Conservation (phyloP, 2,888 invertebrate genomes). For the Sminthurides aquaticus region DNA sequence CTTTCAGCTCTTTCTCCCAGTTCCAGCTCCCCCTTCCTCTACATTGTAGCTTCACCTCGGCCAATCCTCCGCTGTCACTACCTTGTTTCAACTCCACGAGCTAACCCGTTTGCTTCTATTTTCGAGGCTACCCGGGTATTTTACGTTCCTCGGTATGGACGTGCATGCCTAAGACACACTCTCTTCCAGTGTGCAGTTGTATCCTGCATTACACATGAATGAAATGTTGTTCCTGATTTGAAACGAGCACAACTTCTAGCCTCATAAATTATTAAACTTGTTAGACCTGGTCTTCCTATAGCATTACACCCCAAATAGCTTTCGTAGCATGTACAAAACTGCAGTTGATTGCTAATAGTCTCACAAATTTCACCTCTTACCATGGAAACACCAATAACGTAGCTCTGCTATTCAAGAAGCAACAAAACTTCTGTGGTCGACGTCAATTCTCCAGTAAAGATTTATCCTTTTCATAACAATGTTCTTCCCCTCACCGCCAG, state of each 20-base stretch:
- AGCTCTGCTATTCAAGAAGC: no score
- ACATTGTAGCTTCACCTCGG: no score
- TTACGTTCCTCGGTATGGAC: no score
- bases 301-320: no score
- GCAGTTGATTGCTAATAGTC: conserved; percentile 18
- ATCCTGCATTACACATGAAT: background rate
- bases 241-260: background rate
- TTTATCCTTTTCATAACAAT: conserved; percentile 30
- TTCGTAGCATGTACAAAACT: background rate
- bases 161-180: no score
- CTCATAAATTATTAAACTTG: background rate
- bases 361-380: conserved; percentile 34
- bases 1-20: no score
- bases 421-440: conserved; percentile 40
- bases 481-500: conserved; percentile 8
- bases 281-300: background rate
- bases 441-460: conserved; percentile 28
- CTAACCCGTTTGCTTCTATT: no score
- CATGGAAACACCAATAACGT: conserved; percentile 14
- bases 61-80: no score
- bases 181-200: no score
- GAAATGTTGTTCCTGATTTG: background rate
- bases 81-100: no score
- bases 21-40: no score
- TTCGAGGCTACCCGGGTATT: no score